Percentiles rank a stretch among this genome's conserved stretches.
These are phyloP conservation scores for Clistopyga incitator DNA, from an alignment of 2,888 invertebrate species.

Conservation along the genomic window DNA sequence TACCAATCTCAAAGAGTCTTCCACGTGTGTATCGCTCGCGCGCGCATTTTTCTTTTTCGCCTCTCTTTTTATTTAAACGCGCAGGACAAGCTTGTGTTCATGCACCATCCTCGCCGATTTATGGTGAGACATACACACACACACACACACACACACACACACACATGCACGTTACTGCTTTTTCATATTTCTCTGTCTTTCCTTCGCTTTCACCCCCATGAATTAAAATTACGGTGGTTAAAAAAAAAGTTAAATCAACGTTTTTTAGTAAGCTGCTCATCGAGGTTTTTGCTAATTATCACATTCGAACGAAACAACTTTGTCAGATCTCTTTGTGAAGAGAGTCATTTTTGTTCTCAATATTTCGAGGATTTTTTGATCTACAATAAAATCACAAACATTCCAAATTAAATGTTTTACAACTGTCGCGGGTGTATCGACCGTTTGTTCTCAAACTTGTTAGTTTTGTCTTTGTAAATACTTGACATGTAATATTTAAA, in stretches of 20 bases:
- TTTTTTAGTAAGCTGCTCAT: too few relatives aligned
- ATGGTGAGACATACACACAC: constrained; percentile 3
- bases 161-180: background rate
- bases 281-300: background rate
- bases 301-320: background rate
- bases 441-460: too few relatives aligned
- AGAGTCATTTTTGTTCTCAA: too few relatives aligned
- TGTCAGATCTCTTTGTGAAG: too few relatives aligned
- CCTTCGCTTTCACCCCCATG: background rate
- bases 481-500: too few relatives aligned
- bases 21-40: constrained; percentile 70
- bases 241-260: too few relatives aligned
- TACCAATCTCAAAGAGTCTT: constrained; percentile 77
- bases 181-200: background rate
- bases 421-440: too few relatives aligned
- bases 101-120: background rate
- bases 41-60: constrained; percentile 47
- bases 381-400: too few relatives aligned
- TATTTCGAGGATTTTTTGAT: too few relatives aligned
- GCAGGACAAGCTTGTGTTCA: constrained; percentile 4
- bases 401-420: too few relatives aligned
- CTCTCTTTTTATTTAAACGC: constrained; percentile 10
- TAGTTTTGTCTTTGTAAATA: too few relatives aligned
- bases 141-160: background rate
- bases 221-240: too few relatives aligned